Percentiles rank a stretch among this genome's conserved stretches.
These are phyloP conservation scores for Rhopalosiphum nymphaeae DNA, from an alignment of 2,888 invertebrate genomes.

Conservation along the genomic window DNA sequence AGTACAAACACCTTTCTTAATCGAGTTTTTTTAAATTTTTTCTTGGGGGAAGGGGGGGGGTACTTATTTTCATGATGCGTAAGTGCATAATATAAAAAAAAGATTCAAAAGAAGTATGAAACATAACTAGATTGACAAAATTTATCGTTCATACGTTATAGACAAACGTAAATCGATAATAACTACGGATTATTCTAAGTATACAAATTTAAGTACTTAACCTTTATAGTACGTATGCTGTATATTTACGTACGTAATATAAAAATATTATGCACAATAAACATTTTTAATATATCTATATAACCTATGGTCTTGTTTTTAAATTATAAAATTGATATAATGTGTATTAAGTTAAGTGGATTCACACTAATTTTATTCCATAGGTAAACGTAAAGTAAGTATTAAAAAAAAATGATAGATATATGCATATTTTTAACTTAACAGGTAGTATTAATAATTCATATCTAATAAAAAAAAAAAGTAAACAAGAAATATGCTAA, in stretches of 20 bases:
- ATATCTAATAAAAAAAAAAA: background rate
- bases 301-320: background rate
- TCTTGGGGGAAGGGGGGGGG: background rate
- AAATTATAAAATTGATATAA: background rate
- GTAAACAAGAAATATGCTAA: background rate
- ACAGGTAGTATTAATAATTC: background rate
- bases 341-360: background rate
- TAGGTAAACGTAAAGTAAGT: background rate
- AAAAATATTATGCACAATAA: background rate
- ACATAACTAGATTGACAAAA: background rate
- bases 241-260: background rate
- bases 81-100: background rate
- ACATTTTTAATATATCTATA: background rate
- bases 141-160: background rate
- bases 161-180: background rate
- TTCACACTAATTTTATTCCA: background rate
- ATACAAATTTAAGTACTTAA: background rate
- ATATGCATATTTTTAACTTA: background rate
- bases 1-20: background rate
- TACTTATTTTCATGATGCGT: background rate
- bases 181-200: background rate
- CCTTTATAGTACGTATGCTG: background rate
- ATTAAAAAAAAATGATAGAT: background rate
- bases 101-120: background rate
- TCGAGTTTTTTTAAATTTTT: background rate